Evolutionary conservation across 1,140 invertebrate genomes (phyloP).

Genomic region (Ylistrum balloti): DNA sequence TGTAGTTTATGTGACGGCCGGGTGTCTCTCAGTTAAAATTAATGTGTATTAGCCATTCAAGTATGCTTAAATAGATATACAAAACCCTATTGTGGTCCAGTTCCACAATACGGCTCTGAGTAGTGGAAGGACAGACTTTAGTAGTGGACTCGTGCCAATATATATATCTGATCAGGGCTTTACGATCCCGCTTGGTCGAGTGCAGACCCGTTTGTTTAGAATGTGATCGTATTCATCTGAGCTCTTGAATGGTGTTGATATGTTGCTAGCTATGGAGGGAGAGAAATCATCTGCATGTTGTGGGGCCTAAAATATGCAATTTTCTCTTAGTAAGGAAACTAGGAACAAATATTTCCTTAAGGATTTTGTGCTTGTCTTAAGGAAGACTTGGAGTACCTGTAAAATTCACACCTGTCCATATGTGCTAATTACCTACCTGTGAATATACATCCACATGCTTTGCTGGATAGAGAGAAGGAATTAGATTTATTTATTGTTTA

Average conservation of each 20-base stretch:
- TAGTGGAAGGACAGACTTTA: neutral
- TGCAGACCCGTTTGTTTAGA: slow-evolving; percentile 31
- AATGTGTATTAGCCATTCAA: slow-evolving; percentile 8
- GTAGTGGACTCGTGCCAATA: neutral
- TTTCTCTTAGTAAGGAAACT: neutral
- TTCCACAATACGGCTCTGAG: neutral
- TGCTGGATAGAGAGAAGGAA: slow-evolving; percentile 32
- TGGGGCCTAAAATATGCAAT: neutral
- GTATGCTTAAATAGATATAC: neutral
- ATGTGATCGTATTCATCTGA: slow-evolving; percentile 22
- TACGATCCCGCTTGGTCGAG: neutral
- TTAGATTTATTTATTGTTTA: neutral
- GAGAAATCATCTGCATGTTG: slow-evolving; percentile 1
- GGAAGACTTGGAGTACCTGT: neutral
- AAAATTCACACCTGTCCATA: neutral
- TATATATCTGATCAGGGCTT: slow-evolving; percentile 30
- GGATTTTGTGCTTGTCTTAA: neutral
- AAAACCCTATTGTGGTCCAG: slow-evolving; percentile 8
- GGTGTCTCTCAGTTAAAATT: neutral
- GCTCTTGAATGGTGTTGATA: slow-evolving; percentile 19
- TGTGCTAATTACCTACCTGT: neutral
- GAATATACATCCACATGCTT: no score
- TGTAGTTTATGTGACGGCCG: neutral
- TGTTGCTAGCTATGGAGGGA: slow-evolving; percentile 17
- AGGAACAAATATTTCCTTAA: neutral